These are phyloP conservation scores for Leptodactylus fuscus DNA, from an alignment of 2,113 vertebrate species.

Conservation along the genomic window DNA sequence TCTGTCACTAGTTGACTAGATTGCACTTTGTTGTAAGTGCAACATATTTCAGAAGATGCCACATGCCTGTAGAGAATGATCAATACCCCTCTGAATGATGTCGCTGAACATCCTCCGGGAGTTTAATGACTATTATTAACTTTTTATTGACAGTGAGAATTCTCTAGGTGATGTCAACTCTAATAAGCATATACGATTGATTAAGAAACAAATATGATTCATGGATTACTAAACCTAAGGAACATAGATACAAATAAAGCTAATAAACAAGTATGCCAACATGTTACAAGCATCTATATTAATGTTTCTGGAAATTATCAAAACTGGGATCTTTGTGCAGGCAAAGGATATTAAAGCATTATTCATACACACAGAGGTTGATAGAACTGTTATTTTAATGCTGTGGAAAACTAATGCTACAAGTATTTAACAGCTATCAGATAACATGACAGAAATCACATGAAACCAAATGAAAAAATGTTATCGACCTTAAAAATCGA, in stretches of 20 bases:
- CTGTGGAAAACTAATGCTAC: too few relatives aligned
- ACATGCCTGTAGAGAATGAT: neutral
- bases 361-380: too few relatives aligned
- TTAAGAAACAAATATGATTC: neutral
- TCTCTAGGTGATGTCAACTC: neutral
- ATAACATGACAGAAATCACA: too few relatives aligned
- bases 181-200: neutral
- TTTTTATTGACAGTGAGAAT: neutral
- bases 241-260: neutral
- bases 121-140: slow-evolving; percentile 13
- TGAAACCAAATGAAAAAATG: too few relatives aligned
- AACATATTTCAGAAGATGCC: neutral
- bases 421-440: too few relatives aligned
- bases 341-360: too few relatives aligned
- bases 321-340: too few relatives aligned
- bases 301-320: too few relatives aligned
- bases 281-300: too few relatives aligned
- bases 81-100: slow-evolving; percentile 2
- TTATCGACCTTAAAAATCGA: too few relatives aligned
- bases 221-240: neutral
- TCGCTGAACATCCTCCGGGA: neutral
- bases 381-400: too few relatives aligned
- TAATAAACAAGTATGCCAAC: neutral
- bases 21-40: neutral
- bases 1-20: neutral